Conservation (phyloP, 2,888 invertebrate genomes). For the Ectemnius lituratus region DNA sequence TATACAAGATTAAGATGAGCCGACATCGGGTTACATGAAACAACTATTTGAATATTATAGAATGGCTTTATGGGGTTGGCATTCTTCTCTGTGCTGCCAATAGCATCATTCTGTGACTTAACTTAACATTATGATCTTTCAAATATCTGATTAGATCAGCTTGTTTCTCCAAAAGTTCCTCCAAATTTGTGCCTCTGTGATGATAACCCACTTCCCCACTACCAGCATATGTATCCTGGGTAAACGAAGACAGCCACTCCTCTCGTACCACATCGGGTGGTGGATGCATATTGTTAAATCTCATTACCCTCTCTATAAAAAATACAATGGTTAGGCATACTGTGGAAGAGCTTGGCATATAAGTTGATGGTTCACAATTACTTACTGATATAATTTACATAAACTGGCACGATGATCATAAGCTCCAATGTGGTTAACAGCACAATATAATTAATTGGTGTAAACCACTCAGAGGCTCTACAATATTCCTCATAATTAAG, state of each 20-base stretch:
- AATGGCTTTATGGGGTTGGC: slow-evolving; percentile 14
- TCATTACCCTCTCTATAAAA: slow-evolving; percentile 80
- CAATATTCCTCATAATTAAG: slow-evolving; percentile 79
- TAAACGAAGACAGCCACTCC: slow-evolving; percentile 80
- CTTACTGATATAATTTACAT: slow-evolving; percentile 81
- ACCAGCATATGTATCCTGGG: slow-evolving; percentile 78
- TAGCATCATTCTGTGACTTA: slow-evolving; percentile 83
- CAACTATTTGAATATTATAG: too few relatives aligned
- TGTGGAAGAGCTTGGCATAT: background rate
- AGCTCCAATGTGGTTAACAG: slow-evolving; percentile 79
- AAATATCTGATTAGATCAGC: slow-evolving; percentile 85
- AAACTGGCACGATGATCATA: slow-evolving; percentile 76
- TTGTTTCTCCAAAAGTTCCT: slow-evolving; percentile 84
- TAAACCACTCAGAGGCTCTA: slow-evolving; percentile 74
- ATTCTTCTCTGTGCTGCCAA: slow-evolving; percentile 62
- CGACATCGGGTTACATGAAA: too few relatives aligned
- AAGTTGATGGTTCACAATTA: slow-evolving; percentile 40
- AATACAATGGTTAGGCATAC: slow-evolving; percentile 15
- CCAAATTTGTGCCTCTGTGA: slow-evolving; percentile 67
- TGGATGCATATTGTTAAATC: slow-evolving; percentile 81
- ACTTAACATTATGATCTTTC: slow-evolving; percentile 83
- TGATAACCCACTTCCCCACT: slow-evolving; percentile 79
- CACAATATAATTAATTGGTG: slow-evolving; percentile 76
- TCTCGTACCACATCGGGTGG: slow-evolving; percentile 84
- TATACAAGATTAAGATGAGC: too few relatives aligned